Evolutionary conservation across 2,797 vertebrate genomes (phyloP), one percentile per base, ranked within the genome.

Genomic region (Danionella dracula): DNA sequence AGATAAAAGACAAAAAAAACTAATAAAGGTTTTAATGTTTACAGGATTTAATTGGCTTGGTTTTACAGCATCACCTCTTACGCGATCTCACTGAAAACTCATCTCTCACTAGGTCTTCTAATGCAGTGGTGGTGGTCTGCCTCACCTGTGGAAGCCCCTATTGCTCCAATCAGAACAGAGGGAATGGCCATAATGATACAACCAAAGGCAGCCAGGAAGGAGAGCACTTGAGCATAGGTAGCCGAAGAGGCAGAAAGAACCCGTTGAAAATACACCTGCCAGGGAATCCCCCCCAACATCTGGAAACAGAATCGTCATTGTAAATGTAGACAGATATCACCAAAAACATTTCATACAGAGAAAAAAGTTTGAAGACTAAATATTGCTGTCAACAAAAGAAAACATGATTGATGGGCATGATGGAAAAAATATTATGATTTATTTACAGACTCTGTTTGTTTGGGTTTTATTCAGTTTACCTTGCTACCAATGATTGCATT

Each of bases 211-310:
- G 96, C 96, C 72, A 98, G 81, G 77, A 98, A 93, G 65, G 96
- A 99, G 38, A 99, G 86, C 45, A 98, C 92, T 82, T 98, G 96
- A 31, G 96, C 96, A 2, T 98, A 99, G 19, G 91, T 93, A 58
- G 96, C 96, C 19, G 96, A 98, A 64, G 96, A 98, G 15, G 94
- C 93, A 37, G 96, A 98, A 27, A 99, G 90, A 56, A 99, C 96
- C 76, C 96, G 81, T 78, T 99, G 96, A 83, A 99, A 98, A 87
- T 99, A 99, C 0, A 97, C 95, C 79, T 99, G 96, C 96, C 96
- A 98, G 1, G 96, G 96, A 37, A 99, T 95, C 68, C 96, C 96
- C 82, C 96, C 96, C 44, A 98, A 78, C 66, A 92, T 96, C 96
- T 99, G 86, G 34, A 79, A 81, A 80, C 21, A 78, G 63, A 79